These are phyloP conservation scores for Fissipunctia ypsillon DNA, from an alignment of 2,888 invertebrate species.

Conservation along the genomic window DNA sequence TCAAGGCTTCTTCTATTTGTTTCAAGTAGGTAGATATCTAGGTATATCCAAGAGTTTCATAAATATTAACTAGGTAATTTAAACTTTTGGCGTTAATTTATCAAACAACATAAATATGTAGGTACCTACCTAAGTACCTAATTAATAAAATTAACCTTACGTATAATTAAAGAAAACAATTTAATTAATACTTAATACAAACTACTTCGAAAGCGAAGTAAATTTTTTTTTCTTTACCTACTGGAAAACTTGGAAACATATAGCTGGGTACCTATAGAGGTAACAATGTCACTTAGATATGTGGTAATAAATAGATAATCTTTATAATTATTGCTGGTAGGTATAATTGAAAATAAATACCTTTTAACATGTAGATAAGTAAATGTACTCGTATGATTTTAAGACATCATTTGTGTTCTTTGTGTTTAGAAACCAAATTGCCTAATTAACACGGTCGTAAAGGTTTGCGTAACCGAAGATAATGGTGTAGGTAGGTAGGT, in stretches of 20 bases:
- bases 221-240: background rate
- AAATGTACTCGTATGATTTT: conserved; percentile 33
- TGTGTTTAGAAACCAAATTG: conserved; percentile 66
- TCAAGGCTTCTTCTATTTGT: conserved; percentile 22
- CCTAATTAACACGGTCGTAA: conserved; percentile 73
- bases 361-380: background rate
- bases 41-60: background rate
- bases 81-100: background rate
- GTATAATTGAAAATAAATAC: conserved; percentile 15
- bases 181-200: too few species aligned
- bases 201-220: background rate
- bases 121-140: background rate
- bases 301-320: background rate
- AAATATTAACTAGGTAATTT: background rate
- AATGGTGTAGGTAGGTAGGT: conserved; percentile 50
- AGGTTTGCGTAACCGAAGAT: conserved; percentile 70
- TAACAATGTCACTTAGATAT: background rate
- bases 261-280: background rate
- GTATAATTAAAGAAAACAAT: too few species aligned
- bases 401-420: conserved; percentile 53
- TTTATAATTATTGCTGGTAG: background rate
- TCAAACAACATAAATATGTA: background rate
- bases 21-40: background rate
- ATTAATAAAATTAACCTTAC: background rate
- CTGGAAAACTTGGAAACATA: background rate